Evolutionary conservation across 2,888 invertebrate genomes (phyloP), one percentile per base, ranked within the genome.

Genomic region (Phaedon cochleariae): DNA sequence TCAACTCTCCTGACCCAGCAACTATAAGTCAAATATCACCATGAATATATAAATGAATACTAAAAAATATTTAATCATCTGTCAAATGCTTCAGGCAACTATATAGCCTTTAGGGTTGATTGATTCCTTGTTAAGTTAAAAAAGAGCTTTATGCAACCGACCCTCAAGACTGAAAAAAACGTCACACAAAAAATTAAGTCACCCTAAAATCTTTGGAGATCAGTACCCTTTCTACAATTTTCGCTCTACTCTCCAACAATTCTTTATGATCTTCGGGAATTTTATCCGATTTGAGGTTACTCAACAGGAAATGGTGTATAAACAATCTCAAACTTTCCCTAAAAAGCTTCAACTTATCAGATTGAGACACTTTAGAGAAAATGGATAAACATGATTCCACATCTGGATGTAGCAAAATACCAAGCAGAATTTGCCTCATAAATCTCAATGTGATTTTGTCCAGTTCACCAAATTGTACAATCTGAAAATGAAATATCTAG

Each of bases 401-500:
- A 69, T 92, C 89, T 0, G 88, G 85, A 54, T 89, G 86, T 72
- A 94, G 84, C 41, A 97, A 86, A 67, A 97, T 86, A 0, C 90
- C 89, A 3, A 92, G 84, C 49, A 96, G 85, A 3, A 94, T 89
- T 77, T 92, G 92, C 0, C 93, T 88, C 83, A 96, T 87, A 65
- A 97, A 90, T 29, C 90, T 86, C n/a, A 96, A 89, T 51, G 90
- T 90, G 0, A 87, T 83, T 79, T 93, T 94, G 79, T 94, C 92
- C 70, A 97, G 84, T 76, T 96, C 93, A 0, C 92, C 90, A 83
- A 97, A 96, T 79, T 96, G 88, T 20, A 97, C 88, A n/a, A 92
- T 89, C 93, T 93, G 83, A 26, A 83, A 66, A 15, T 17, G 17
- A 59, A 22, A 60, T 7, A 17, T 29, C 48, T 10, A 49, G 17